Evolutionary conservation across 1,140 invertebrate species (phyloP), one percentile per base, ranked within the genome.

Genomic region (Bombus huntii): DNA sequence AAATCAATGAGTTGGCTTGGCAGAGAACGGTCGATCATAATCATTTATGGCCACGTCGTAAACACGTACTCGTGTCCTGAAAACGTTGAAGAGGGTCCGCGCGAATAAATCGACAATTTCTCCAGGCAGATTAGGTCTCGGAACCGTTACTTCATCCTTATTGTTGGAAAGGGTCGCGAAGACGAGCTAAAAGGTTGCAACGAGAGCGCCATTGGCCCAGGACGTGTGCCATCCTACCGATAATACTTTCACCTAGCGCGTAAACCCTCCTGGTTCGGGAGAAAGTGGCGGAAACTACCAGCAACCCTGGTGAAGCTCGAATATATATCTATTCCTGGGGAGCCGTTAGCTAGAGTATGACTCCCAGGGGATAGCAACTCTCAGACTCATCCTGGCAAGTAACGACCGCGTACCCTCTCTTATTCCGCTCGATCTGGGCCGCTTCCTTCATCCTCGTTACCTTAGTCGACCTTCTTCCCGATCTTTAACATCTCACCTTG

Each of bases 361-460:
- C 93, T 93, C 94, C 93, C 92, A 57, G 42, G 94, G 91, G 94
- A 93, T 79, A 87, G 87, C 86, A 93, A 94, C 94, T 93, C 93
- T 94, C 92, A 89, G 93, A 91, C 93, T 94, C 93, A 92, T 94
- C 91, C 89, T 90, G 90, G 87, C 92, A 91, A 92, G 91, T 92
- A 94, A 94, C 93, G 90, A 94, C 92, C 88, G 31, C 77, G 71
- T 68, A n/a, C 85, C 85, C 85, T 88, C 86, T 88, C 86, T 91
- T 93, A 91, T 91, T 92, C 91, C 83, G 73, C 86, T 89, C 85
- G 89, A 90, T 91, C 89, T 88, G 65, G 88, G 71, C 88, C 81
- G 82, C 80, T 88, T 90, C 89, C 81, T 91, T 88, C 86, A 90
- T 92, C 89, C 92, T 92, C 86, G 81, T 87, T 85, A 80, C 77